Evolutionary conservation across 2,113 vertebrate genomes (phyloP).

Genomic region (Taurulus bubalis): DNA sequence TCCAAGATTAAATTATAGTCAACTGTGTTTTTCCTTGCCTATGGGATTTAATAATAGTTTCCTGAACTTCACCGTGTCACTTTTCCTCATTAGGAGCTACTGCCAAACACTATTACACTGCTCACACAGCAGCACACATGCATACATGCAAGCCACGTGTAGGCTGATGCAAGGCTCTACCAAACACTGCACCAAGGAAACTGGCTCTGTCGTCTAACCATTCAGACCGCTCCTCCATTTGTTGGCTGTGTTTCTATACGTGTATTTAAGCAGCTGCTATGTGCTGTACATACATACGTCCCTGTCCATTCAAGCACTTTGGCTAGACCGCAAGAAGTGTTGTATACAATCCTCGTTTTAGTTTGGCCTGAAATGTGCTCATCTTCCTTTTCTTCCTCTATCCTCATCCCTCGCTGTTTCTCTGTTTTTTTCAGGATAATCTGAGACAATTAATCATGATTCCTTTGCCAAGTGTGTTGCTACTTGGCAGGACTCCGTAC

Average conservation of each 20-base stretch:
- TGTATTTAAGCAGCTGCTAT: conserved; percentile 58
- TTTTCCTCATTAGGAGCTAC: conserved; percentile 8
- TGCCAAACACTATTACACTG: neutral
- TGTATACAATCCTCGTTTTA: conserved; percentile 26
- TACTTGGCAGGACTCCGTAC: conserved; percentile 75
- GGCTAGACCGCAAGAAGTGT: conserved; percentile 34
- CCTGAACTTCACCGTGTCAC: conserved; percentile 1
- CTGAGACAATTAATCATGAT: conserved; percentile 79
- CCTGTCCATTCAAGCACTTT: conserved; percentile 49
- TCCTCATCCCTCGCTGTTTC: conserved; percentile 3
- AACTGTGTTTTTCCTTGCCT: neutral
- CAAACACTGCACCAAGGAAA: conserved; percentile 41
- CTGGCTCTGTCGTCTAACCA: conserved; percentile 25
- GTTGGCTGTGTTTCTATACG: conserved; percentile 61
- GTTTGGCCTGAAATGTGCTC: conserved; percentile 32
- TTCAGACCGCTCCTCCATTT: conserved; percentile 43
- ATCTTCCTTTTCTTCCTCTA: conserved; percentile 11
- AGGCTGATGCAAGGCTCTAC: neutral
- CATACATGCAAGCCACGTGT: neutral
- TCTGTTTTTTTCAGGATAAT: conserved; percentile 68
- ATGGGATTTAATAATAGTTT: conserved; percentile 14
- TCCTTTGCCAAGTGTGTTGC: conserved; percentile 77
- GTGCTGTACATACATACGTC: conserved; percentile 61
- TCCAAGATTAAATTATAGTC: neutral
- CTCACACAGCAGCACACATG: neutral